These are phyloP conservation scores for Athalia circularis DNA, from an alignment of 2,888 invertebrate genomes.

Conservation along the genomic window DNA sequence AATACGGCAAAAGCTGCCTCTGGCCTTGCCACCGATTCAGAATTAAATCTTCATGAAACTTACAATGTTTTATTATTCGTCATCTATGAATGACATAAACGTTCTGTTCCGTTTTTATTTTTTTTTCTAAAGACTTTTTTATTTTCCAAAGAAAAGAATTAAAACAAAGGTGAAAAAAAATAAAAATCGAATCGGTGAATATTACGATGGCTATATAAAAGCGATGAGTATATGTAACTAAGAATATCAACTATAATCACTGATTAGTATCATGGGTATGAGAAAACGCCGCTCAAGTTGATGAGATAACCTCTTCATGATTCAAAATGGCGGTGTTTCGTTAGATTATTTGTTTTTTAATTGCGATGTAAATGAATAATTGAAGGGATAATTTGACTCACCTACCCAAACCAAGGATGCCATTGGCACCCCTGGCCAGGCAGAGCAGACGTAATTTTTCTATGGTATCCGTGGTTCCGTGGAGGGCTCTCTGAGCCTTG, in stretches of 20 bases:
- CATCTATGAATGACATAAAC: no score
- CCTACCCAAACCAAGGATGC: conserved; percentile 92
- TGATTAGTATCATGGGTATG: no score
- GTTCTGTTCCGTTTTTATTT: no score
- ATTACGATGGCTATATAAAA: no score
- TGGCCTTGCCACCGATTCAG: conserved; percentile 25
- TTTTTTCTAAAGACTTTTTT: no score
- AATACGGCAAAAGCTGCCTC: neutral
- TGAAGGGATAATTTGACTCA: conserved; percentile 70
- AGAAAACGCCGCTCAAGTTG: no score
- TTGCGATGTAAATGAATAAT: neutral
- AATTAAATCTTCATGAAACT: neutral
- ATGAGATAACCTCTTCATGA: neutral
- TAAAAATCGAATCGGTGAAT: no score
- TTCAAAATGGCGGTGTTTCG: neutral
- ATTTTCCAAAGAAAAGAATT: no score
- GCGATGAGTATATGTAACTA: no score
- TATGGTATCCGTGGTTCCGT: conserved; percentile 84
- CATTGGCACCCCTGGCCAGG: conserved; percentile 89
- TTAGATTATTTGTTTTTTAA: neutral
- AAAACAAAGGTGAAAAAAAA: no score
- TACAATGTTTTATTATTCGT: no score
- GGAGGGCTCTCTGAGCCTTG: conserved; percentile 82
- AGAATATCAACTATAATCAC: no score
- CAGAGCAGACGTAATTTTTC: conserved; percentile 90